These are phyloP conservation scores for Tipula vernalis DNA, from an alignment of 2,888 invertebrate species.

Conservation along the genomic window DNA sequence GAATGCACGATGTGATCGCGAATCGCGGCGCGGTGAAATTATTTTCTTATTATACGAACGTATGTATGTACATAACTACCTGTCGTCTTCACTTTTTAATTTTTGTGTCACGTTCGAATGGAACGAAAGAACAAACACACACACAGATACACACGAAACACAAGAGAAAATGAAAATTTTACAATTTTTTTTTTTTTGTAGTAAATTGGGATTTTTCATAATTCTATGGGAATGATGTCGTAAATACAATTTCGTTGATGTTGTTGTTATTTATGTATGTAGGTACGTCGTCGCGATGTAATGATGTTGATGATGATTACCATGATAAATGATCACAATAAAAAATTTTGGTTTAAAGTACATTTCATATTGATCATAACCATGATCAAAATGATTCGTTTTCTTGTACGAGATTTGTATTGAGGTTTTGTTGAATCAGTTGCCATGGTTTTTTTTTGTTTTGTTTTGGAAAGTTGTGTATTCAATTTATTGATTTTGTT, in stretches of 20 bases:
- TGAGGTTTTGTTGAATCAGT: neutral
- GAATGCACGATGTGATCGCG: neutral
- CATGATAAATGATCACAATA: neutral
- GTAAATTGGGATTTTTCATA: neutral
- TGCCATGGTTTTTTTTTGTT: neutral
- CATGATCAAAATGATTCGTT: neutral
- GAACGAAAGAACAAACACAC: neutral
- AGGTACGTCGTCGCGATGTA: neutral
- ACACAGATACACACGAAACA: neutral
- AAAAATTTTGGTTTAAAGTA: neutral
- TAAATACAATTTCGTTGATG: neutral
- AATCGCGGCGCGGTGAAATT: neutral
- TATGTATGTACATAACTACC: neutral
- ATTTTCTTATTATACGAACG: neutral
- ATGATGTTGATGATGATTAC: neutral
- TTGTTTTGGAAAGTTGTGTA: neutral
- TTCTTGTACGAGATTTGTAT: neutral
- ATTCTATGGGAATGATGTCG: neutral
- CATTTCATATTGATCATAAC: neutral
- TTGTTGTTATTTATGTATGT: neutral
- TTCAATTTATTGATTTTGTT: neutral
- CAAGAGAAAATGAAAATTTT: neutral
- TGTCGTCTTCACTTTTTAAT: conserved; percentile 4
- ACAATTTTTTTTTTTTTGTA: neutral
- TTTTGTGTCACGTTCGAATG: neutral